Percentiles rank a stretch among this genome's conserved stretches.
These are phyloP conservation scores for Thryonomys swinderianus DNA, from an alignment of 2,113 vertebrate species.

Conservation along the genomic window DNA sequence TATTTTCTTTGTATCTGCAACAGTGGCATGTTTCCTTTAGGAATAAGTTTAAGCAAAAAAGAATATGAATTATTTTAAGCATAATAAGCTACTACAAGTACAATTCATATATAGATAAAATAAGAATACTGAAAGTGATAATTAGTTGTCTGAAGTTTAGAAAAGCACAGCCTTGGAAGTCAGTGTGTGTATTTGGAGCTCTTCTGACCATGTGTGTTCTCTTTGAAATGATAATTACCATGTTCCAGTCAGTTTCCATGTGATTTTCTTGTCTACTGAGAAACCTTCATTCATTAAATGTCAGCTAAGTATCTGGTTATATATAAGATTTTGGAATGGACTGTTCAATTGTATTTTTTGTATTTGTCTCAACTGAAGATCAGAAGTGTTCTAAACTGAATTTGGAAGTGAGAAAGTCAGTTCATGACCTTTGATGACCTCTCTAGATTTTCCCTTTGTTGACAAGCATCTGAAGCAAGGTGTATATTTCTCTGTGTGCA, in stretches of 20 bases:
- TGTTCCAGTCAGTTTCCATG: slow-evolving; percentile 25
- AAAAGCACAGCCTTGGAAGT: not conserved
- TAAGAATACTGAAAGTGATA: slow-evolving; percentile 46
- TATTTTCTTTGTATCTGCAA: not conserved
- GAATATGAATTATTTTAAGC: slow-evolving; percentile 44
- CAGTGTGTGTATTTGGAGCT: not conserved
- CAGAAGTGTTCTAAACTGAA: not conserved
- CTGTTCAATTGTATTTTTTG: not conserved
- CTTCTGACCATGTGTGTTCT: not conserved
- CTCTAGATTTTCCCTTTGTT: not conserved
- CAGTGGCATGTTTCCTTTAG: not conserved
- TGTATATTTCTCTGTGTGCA: not conserved
- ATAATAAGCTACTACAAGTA: not conserved
- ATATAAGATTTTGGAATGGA: slow-evolving; percentile 2
- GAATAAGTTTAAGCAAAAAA: slow-evolving; percentile 25
- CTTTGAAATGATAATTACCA: not conserved
- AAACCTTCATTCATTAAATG: not conserved
- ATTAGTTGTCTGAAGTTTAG: slow-evolving; percentile 32
- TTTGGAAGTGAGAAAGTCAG: not conserved
- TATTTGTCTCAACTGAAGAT: not conserved
- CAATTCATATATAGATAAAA: not conserved
- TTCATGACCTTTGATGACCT: not conserved
- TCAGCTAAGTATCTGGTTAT: not conserved
- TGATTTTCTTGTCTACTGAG: not conserved
- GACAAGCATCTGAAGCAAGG: not conserved